Evolutionary conservation across 2,113 vertebrate species (phyloP).

Genomic region (Sapayoa aenigma): DNA sequence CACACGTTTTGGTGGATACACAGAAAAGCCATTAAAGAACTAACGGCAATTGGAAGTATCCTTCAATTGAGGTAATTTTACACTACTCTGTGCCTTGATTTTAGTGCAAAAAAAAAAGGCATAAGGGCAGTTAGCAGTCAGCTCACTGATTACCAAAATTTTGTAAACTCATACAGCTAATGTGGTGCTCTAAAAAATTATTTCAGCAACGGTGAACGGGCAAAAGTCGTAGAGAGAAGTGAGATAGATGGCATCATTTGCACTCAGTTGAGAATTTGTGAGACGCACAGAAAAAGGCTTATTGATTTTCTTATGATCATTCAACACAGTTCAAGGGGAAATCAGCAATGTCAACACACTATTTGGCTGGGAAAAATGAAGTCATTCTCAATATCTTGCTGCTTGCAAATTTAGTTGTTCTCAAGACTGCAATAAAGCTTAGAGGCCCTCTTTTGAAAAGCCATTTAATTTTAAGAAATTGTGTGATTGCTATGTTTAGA

Average conservation of each 20-base stretch:
- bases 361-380: constrained; percentile 40
- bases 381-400: constrained; percentile 39
- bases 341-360: constrained; percentile 43
- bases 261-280: background rate
- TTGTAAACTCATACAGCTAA: background rate
- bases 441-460: constrained; percentile 17
- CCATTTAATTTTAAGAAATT: constrained; percentile 45
- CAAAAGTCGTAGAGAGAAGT: background rate
- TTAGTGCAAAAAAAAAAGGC: background rate
- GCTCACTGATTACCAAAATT: background rate
- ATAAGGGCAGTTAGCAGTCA: background rate
- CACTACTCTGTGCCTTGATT: background rate
- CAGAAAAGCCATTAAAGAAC: background rate
- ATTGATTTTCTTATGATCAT: constrained; percentile 55
- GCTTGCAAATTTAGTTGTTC: constrained; percentile 41
- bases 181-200: background rate
- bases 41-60: background rate
- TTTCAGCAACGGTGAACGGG: background rate
- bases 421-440: constrained; percentile 45
- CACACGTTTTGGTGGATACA: background rate
- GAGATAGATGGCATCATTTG: constrained; percentile 20
- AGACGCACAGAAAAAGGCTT: constrained; percentile 25
- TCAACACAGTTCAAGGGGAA: constrained; percentile 43
- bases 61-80: background rate
- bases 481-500: background rate